Conservation (phyloP, 2,888 invertebrate genomes). For the Nematopogon swammerdamellus region DNA sequence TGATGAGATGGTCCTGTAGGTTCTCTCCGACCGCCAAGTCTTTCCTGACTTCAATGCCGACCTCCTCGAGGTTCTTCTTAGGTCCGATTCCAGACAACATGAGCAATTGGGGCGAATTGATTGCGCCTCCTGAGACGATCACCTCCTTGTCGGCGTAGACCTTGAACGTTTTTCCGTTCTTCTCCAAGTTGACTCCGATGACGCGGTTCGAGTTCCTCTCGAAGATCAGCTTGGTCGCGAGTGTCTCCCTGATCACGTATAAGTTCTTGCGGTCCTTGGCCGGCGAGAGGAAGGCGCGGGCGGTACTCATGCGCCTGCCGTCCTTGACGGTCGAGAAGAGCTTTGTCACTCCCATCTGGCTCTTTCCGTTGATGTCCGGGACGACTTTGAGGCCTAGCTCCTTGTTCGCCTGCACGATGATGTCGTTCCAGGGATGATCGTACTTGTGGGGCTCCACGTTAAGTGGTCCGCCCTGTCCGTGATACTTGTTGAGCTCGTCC, state of each 20-base stretch:
- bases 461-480: constrained; percentile 41
- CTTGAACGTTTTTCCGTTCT: constrained; percentile 20
- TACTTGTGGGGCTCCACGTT: constrained; percentile 31
- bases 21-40: constrained; percentile 53
- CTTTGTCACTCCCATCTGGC: constrained; percentile 44
- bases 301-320: constrained; percentile 27
- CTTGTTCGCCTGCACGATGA: constrained; percentile 32
- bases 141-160: constrained; percentile 55
- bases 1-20: constrained; percentile 49
- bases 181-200: constrained; percentile 28
- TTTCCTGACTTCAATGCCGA: constrained; percentile 32
- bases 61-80: constrained; percentile 33
- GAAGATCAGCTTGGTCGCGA: constrained; percentile 52
- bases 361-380: constrained; percentile 25
- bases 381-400: constrained; percentile 39
- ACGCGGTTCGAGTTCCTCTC: constrained; percentile 35
- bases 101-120: constrained; percentile 65
- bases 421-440: constrained; percentile 22
- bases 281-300: constrained; percentile 27
- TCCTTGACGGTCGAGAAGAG: constrained; percentile 41
- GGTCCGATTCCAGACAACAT: constrained; percentile 67
- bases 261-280: constrained; percentile 52
- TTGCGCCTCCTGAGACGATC: constrained; percentile 62
- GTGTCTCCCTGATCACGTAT: constrained; percentile 53
- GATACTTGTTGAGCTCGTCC: constrained; percentile 14